Evolutionary conservation across 2,888 invertebrate genomes (phyloP).

Genomic region (Melikaiella ostensackeni): DNA sequence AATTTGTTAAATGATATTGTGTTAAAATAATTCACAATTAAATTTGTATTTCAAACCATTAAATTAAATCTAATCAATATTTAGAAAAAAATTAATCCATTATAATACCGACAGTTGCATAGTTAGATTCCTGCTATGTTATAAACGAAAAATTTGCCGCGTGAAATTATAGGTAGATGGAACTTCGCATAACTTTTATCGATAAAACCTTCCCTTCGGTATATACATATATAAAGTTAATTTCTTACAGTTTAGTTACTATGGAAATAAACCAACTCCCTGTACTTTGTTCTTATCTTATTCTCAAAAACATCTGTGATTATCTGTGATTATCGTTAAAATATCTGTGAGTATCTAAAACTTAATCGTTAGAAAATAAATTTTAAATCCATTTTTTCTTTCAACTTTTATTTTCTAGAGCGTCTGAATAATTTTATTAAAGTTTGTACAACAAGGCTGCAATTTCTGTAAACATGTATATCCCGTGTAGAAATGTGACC

Average conservation of each 20-base stretch:
- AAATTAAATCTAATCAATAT: neutral
- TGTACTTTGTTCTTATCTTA: neutral
- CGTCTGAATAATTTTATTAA: too few relatives aligned
- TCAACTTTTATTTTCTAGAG: neutral
- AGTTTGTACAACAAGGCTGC: too few relatives aligned
- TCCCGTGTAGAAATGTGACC: too few relatives aligned
- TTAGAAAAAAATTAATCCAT: neutral
- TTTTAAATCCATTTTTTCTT: neutral
- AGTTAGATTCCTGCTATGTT: neutral
- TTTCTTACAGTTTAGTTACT: neutral
- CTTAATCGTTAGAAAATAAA: neutral
- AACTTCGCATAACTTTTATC: neutral
- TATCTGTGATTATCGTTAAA: neutral
- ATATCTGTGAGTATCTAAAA: neutral
- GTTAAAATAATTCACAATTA: too few relatives aligned
- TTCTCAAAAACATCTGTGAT: neutral
- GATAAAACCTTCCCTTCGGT: neutral
- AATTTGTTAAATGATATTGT: too few relatives aligned
- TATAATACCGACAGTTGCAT: neutral
- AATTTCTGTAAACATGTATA: too few relatives aligned
- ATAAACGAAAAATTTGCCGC: neutral
- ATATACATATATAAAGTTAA: neutral
- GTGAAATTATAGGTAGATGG: neutral
- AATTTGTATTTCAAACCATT: neutral
- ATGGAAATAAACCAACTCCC: neutral